A percentile compares a stretch with the other conserved stretches of the same genome.
phyloP scores from a whole-genome alignment of 2,113 vertebrate genomes.

The Elaphurus davidianus region DNA sequence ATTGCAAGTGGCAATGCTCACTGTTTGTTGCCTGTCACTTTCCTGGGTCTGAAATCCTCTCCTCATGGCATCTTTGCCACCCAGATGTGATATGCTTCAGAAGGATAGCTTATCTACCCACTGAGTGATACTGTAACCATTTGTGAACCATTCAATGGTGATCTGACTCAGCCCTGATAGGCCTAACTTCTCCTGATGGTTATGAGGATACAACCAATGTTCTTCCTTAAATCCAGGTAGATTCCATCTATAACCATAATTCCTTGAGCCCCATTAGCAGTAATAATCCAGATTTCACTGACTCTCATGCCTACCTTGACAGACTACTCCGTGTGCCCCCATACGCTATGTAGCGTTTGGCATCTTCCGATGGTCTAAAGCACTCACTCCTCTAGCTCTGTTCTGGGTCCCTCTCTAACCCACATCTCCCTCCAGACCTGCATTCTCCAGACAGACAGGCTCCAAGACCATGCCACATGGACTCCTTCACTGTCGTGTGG shows the following conservation, averaged over 20 bases:
- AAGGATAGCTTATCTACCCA: neutral
- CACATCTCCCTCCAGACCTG: neutral
- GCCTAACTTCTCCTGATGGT: neutral
- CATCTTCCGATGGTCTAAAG: neutral
- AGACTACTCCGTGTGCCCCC: neutral
- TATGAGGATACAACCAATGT: neutral
- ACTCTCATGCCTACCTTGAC: neutral
- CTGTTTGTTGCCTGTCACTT: neutral
- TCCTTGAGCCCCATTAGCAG: neutral
- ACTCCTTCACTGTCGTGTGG: neutral
- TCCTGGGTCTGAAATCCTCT: neutral
- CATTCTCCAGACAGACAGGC: neutral
- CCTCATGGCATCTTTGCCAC: neutral
- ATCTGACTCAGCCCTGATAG: neutral
- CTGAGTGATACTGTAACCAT: neutral
- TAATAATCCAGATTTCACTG: neutral
- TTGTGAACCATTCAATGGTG: neutral
- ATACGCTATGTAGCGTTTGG: accelerated
- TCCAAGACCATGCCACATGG: neutral
- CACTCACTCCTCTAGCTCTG: neutral
- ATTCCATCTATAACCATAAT: neutral
- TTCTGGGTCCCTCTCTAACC: neutral
- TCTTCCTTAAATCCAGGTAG: neutral
- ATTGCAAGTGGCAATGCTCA: neutral
- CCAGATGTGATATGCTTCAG: neutral